Base-by-base conservation (phyloP, 2,888 invertebrate genomes). In the Ophioninae sp. region DNA sequence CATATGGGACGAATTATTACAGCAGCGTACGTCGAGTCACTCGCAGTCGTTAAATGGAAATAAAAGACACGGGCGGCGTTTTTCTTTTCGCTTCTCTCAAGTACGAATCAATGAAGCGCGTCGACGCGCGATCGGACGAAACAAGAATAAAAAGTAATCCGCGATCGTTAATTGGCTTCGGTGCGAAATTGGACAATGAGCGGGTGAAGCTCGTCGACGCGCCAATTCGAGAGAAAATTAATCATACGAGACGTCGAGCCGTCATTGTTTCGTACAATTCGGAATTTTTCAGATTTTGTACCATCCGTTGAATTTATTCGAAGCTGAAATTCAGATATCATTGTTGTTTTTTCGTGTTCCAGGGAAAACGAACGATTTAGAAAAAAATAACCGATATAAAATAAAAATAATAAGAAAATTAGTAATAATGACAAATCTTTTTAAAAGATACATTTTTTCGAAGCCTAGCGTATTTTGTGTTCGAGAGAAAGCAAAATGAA, bases 1-100 rank as follows among this genome's bases (percentile, higher is more conserved):
- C 74, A 56, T 61, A 30, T 64, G 50, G 30, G 56, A 41, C 62
- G 44, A 74, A 74, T 74, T 74, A 74, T 74, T 74, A 20, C 50
- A 74, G 41, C 64, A 7, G 13, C 74, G 64, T 20, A 39, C 10
- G 17, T 21, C 59, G 37, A 67, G 20, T 20, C 20, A 7, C 21
- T 62, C 23, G 20, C 23, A 17, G 13, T 64, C 77, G 62, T 41
- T 67, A 77, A 77, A 67, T 72, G 44, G 59, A 50, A 56, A 72
- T 68, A 7, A 68, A 73, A 76, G 57, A 70, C 20, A 50, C n/a
- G 8, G 56, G 30, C n/a, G 56, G 30, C 37, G 30, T 56, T 56
- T 68, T 56, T n/a, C 41, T 69, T 50, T 30, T 69, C 50, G 30
- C 50, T 17, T 30, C n/a, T 50, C 30, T 50, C 23, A 69, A 30